These are phyloP conservation scores for Ovibos moschatus DNA, from an alignment of 2,113 vertebrate species.

Conservation along the genomic window DNA sequence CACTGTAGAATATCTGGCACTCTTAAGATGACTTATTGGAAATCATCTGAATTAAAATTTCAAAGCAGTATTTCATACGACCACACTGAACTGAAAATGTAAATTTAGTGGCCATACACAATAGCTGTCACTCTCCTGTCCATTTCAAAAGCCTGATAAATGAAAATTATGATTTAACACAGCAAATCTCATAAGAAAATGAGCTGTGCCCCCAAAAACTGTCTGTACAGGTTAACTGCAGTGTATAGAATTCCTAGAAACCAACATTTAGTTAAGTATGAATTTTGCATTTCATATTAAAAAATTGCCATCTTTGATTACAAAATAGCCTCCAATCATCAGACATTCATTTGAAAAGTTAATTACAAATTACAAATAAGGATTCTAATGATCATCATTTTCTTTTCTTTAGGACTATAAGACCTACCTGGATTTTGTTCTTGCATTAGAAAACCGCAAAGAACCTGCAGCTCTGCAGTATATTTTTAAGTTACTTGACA, in stretches of 20 bases:
- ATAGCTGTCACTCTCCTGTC: neutral
- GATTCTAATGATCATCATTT: conserved; percentile 71
- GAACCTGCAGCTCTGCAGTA: conserved; percentile 97
- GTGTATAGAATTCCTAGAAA: conserved; percentile 8
- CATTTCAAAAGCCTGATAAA: conserved; percentile 7
- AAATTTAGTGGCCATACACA: neutral
- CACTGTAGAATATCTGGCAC: neutral
- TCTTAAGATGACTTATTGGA: neutral
- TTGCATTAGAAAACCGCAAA: conserved; percentile 98
- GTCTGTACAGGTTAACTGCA: neutral
- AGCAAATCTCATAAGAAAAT: conserved; percentile 15
- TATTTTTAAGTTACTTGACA: conserved; percentile 98
- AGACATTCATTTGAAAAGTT: conserved; percentile 52
- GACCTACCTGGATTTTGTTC: conserved; percentile 97
- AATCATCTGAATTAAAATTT: conserved; percentile 2
- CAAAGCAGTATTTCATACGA: neutral
- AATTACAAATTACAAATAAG: conserved; percentile 74
- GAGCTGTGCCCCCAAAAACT: neutral
- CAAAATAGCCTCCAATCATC: conserved; percentile 18
- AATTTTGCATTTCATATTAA: neutral
- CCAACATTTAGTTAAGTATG: neutral
- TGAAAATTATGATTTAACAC: neutral
- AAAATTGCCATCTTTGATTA: neutral
- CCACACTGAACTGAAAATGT: neutral
- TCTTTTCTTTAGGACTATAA: conserved; percentile 93